Base-by-base conservation (phyloP, 2,797 vertebrate genomes). In the Chelidonichthys spinosus region DNA sequence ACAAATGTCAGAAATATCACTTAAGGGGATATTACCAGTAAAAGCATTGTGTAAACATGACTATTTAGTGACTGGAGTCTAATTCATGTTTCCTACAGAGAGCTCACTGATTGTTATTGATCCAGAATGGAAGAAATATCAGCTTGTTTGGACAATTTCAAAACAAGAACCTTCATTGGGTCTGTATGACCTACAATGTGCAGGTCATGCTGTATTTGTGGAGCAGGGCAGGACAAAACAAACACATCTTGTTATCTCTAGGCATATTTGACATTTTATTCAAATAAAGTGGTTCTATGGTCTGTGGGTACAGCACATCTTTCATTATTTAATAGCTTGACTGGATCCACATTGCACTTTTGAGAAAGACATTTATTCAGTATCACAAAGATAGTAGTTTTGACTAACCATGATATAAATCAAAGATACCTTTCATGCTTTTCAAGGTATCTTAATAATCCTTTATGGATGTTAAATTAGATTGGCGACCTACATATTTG, bases 111-210 rank as follows among this genome's bases (percentile, higher is more conserved):
- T 61, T 74, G 14, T 54, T 71, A 53, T 35, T 6, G 61, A 82
- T 62, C 32, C 13, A 1, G 1, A 61, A 32, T 50, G 5, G 47
- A 49, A 56, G 4, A 60, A 11, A 58, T 59, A 63, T n/a, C 37
- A 42, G 63, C 33, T 47, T 82, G 69, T 85, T 89, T 77, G 46
- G 74, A 69, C 56, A 76, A 64, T 76, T 46, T 63, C 52, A 35
- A 70, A 78, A 79, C 25, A 43, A 58, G 75, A 87, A 59, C 78
- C 72, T 85, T 85, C 32, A 71, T 7, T 46, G 60, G 83, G 86
- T 90, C 78, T 74, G 6, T 6, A 7, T 86, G 83, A 91, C 90
- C 85, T 37, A 9, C 35, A 37, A 17, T 42, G 54, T 65, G 39
- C 17, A 39, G 66, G 74, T 81, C 66, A 83, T 13, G 42, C 14